Evolutionary conservation across 2,113 vertebrate species (phyloP).

Genomic region (Perca flavescens): DNA sequence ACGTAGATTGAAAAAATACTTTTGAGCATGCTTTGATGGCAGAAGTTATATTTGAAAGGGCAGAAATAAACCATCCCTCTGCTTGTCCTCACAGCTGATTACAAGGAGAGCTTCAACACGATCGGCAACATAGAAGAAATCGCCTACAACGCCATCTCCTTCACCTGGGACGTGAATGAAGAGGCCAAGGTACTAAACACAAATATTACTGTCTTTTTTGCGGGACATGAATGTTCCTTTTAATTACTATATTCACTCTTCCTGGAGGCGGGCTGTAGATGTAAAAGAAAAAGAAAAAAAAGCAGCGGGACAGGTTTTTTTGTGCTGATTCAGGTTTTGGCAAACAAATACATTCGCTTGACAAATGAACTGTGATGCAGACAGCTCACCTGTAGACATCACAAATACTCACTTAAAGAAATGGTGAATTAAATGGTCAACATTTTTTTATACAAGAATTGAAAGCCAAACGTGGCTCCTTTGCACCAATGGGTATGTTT

Average conservation of each 20-base stretch:
- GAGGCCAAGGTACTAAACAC: slow-evolving; percentile 91
- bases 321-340: slow-evolving; percentile 68
- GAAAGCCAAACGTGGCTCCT: background rate
- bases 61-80: background rate
- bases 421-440: background rate
- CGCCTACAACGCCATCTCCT: slow-evolving; percentile 97
- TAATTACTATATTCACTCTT: slow-evolving; percentile 56
- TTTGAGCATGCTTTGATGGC: background rate
- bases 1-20: background rate
- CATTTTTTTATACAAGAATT: background rate
- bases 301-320: slow-evolving; percentile 71
- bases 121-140: slow-evolving; percentile 99
- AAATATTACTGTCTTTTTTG: background rate
- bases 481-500: background rate
- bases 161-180: slow-evolving; percentile 98
- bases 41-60: background rate
- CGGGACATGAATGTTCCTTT: slow-evolving; percentile 20
- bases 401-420: background rate
- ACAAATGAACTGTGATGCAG: slow-evolving; percentile 48
- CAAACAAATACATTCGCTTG: slow-evolving; percentile 61
- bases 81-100: slow-evolving; percentile 89
- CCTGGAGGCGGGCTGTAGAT: slow-evolving; percentile 50
- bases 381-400: background rate
- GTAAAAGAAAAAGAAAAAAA: slow-evolving; percentile 26
- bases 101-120: slow-evolving; percentile 98